Base-by-base conservation (phyloP, 1,140 invertebrate genomes). In the Lepidurus packardi region DNA sequence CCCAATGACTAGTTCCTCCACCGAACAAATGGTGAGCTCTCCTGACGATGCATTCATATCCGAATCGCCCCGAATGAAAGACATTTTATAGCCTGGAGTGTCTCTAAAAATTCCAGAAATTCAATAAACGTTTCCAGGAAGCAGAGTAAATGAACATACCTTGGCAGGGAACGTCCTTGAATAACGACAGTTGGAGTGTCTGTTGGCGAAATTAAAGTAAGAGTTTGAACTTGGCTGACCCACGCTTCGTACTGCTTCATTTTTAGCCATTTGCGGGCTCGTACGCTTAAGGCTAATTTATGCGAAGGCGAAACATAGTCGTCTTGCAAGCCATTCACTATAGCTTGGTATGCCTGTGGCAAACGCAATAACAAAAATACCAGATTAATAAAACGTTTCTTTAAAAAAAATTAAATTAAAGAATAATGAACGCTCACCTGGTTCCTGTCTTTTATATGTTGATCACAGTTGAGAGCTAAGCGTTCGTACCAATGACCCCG, bases 401-500 rank as follows among this genome's bases (percentile, higher is more conserved):
- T 74, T 0, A 43, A 74, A 7, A 42, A 16, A 74, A 73, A 47
- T 80, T n/a, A n/a, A n/a, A n/a, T n/a, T n/a, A n/a, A 45, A 42
- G 45, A 74, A 80, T 0, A 74, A 34, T 16, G 10, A 78, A 13
- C 74, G 65, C 43, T 74, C 78, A 85, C 84, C 82, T 86, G 77
- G 73, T 81, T 76, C n/a, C 83, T 84, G 76, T 84, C 81, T 81
- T 88, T 89, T 42, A 89, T 81, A 84, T 89, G 87, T 73, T 83
- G 84, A 73, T 88, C 86, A 16, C 86, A 82, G 80, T 89, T 89
- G 0, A 89, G 82, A 13, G 87, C 84, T 24, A 88, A 80, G 78
- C 89, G 81, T 79, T 89, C 88, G 81, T 84, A 88, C 87, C 87
- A 89, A 42, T 85, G 83, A 11, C 87, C 88, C 43, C 86, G 82